Base-by-base conservation (phyloP, 1,140 invertebrate genomes). In the Drosophila ironensis region DNA sequence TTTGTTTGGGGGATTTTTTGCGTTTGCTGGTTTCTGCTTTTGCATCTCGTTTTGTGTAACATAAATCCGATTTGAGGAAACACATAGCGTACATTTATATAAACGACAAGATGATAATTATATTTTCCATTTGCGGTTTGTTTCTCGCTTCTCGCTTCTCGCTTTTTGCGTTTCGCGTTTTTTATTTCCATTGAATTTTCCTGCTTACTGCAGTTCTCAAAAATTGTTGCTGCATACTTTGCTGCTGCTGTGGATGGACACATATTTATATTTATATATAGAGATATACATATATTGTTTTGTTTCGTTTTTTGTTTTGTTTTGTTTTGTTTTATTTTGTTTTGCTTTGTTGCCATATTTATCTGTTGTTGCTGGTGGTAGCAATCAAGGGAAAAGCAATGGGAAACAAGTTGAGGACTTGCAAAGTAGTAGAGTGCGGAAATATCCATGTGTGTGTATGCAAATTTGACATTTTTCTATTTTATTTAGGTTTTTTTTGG, bases 71-170 rank as follows among this genome's bases (percentile, higher is more conserved):
- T 46, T 74, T 42, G 40, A 70, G 70, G 63, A 63, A 74, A 68
- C 54, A 75, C 50, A 78, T 73, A 74, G 75, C 75, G 70, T 70
- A 80, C 76, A 80, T 80, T 57, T 74, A 80, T 78, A 73, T 80
- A 63, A 78, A 78, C 74, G 74, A 80, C 75, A 69, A 78, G 75
- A 69, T 74, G 70, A 78, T 67, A 77, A 80, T 53, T 73, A 78
- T 69, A 54, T 42, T 68, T 69, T 14, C 11, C 11, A 4, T 33
- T 12, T 30, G 28, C 4, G 28, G 28, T 63, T 54, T 53, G 35
- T 44, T 19, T 19, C 24, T 24, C 38, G 47, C 48, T 25, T 47
- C 60, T 20, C 48, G 51, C 11, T 35, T 45, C 38, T 54, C 11
- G 12, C 47, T 45, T 37, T 48, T 52, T 51, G 17, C 30, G 4